Conservation (phyloP, 2,888 invertebrate species). For the Psylliodes chrysocephalus region DNA sequence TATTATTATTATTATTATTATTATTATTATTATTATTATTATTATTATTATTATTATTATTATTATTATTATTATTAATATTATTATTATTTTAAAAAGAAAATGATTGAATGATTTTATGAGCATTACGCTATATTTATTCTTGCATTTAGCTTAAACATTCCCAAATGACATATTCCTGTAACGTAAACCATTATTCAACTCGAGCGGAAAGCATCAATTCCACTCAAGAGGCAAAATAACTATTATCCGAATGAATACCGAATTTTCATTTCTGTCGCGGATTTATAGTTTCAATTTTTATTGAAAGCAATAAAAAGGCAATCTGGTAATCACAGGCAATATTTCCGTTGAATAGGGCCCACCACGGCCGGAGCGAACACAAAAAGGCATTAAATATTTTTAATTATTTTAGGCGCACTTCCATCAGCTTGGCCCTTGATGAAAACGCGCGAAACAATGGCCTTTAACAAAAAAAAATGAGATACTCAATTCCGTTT, state of each 20-base stretch:
- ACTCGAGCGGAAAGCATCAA: too few species aligned
- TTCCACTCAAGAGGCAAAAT: too few species aligned
- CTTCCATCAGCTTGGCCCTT: slow-evolving; percentile 26
- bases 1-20: too few species aligned
- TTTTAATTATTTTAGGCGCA: slow-evolving; percentile 47
- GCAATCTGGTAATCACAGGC: slow-evolving; percentile 37
- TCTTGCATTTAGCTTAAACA: too few species aligned
- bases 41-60: too few species aligned
- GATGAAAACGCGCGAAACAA: slow-evolving; percentile 55
- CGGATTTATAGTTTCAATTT: slow-evolving; percentile 31
- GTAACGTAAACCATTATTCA: too few species aligned
- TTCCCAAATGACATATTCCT: too few species aligned
- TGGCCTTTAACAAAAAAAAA: slow-evolving; percentile 58
- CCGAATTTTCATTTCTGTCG: slow-evolving; percentile 28
- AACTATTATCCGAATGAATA: neutral
- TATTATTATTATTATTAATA: too few species aligned
- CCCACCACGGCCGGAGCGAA: slow-evolving; percentile 2
- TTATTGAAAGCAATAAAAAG: slow-evolving; percentile 36
- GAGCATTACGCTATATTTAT: too few species aligned
- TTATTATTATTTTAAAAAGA: too few species aligned
- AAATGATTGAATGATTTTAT: too few species aligned
- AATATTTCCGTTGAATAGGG: slow-evolving; percentile 31
- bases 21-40: too few species aligned
- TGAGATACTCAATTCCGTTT: slow-evolving; percentile 56
- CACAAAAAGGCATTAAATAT: slow-evolving; percentile 41